Evolutionary conservation across 2,888 invertebrate species (phyloP).

Genomic region (Drosophila tanythrix): DNA sequence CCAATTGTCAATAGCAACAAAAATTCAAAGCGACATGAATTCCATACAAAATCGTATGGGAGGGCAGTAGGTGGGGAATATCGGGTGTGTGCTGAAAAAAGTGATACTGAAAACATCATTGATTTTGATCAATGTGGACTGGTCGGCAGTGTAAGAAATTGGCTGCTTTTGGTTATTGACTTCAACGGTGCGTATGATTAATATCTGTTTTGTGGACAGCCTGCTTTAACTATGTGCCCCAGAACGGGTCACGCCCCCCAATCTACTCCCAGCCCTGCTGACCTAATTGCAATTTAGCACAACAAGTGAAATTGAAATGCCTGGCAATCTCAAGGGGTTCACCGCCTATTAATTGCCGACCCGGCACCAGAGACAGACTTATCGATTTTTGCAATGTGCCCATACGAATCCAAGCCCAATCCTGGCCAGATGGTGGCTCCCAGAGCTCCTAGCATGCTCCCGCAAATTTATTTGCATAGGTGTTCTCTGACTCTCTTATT

Average conservation of each 20-base stretch:
- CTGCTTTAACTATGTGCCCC: conserved; percentile 12
- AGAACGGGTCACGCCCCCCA: conserved; percentile 11
- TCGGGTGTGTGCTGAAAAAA: not conserved
- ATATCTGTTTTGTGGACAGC: conserved; percentile 37
- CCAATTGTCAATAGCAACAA: conserved; percentile 75
- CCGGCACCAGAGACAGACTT: conserved; percentile 27
- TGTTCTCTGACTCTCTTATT: not conserved
- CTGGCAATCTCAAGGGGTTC: conserved; percentile 31
- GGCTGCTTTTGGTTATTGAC: conserved; percentile 11
- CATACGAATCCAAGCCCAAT: conserved; percentile 26
- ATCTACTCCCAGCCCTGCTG: conserved; percentile 8
- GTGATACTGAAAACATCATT: conserved; percentile 51
- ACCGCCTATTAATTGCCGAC: conserved; percentile 49
- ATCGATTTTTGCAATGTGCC: conserved; percentile 44
- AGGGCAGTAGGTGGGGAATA: not conserved
- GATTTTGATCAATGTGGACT: conserved; percentile 69
- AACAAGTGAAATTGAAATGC: conserved; percentile 58
- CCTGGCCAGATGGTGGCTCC: conserved; percentile 7
- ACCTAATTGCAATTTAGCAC: conserved; percentile 70
- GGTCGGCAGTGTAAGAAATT: conserved; percentile 2
- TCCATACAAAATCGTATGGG: conserved; percentile 32
- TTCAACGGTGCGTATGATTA: conserved; percentile 73
- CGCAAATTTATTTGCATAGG: conserved; percentile 25
- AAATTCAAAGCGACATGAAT: conserved; percentile 63
- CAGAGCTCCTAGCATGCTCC: conserved; percentile 1